Base-by-base conservation (phyloP, 1,140 invertebrate species). In the Drosophila carrolli region DNA sequence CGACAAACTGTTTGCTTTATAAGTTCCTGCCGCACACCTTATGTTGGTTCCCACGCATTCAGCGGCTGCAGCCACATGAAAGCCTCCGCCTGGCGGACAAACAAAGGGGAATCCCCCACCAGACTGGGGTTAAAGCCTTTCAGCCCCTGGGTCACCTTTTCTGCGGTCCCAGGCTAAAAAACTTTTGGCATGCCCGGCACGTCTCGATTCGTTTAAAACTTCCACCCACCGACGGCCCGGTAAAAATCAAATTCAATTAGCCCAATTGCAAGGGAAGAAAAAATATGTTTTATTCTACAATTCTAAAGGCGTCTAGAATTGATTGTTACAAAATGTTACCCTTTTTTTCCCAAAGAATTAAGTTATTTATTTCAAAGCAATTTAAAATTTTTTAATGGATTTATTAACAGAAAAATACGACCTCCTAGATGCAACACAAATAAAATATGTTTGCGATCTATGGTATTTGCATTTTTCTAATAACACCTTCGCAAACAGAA, bases 211-310 rank as follows among this genome's bases (percentile, higher is more conserved):
- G 78, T 79, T 88, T 79, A 76, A 88, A 86, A 86, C 75, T 82
- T 82, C 27, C 63, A 66, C 38, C 57, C 35, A 46, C 5, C 68
- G 43, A 23, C 23, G 23, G 23, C 23, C 54, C 66, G 59, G 75
- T 75, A 68, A 76, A 86, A 88, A 76, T 86, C 75, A 88, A 88
- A 86, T 86, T 82, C 60, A 86, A 86, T 86, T 88, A 86, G 83
- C 59, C 50, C 51, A 54, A 53, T 67, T 55, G 65, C 63, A 27
- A 70, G 48, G 55, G 4, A 23, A 4, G 19, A 19, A 23, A 23
- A 23, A 23, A 23, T 23, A 0, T 23, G 0, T 23, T 23, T 23
- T 23, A 4, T 23, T 23, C 23, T 23, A 23, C 4, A 23, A 23
- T 23, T 23, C 23, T 23, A 3, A 23, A 23, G 1, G 23, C 3